phyloP scores from a whole-genome alignment of 1,140 invertebrate species.

The Aphelinus certus region DNA sequence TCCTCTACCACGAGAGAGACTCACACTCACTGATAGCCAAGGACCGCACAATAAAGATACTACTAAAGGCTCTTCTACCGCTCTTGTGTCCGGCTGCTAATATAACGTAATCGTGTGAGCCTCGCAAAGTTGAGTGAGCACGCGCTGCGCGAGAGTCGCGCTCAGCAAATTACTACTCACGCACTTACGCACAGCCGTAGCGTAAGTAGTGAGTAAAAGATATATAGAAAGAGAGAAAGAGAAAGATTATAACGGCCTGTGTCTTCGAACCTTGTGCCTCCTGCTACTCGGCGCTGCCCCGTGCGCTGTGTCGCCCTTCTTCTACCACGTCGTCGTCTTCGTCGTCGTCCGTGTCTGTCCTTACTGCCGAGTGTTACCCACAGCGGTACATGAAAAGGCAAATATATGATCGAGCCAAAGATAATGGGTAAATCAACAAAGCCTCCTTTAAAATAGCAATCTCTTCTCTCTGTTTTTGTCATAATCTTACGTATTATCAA shows the following conservation, averaged over 20 bases:
- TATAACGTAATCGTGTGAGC: too few relatives aligned
- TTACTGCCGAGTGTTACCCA: slow-evolving; percentile 19
- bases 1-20: slow-evolving; percentile 1
- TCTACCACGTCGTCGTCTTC: slow-evolving; percentile 14
- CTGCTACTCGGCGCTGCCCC: background rate
- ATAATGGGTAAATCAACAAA: slow-evolving; percentile 37
- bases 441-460: slow-evolving; percentile 24
- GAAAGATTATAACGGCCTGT: background rate
- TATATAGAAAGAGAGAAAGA: slow-evolving; percentile 1
- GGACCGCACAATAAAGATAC: slow-evolving; percentile 5
- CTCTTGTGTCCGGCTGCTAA: background rate
- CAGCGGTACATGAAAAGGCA: slow-evolving; percentile 42
- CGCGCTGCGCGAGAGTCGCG: background rate
- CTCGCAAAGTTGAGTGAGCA: too few relatives aligned
- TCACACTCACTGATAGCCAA: slow-evolving; percentile 10
- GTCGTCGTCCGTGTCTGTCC: slow-evolving; percentile 31
- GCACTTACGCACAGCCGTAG: slow-evolving; percentile 7
- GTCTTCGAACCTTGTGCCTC: background rate
- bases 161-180: background rate
- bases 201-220: background rate
- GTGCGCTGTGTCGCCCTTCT: background rate
- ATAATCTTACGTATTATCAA: too few relatives aligned
- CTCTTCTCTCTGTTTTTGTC: slow-evolving; percentile 31
- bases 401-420: slow-evolving; percentile 42
- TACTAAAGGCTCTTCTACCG: slow-evolving; percentile 16